Base-by-base conservation (phyloP, 2,797 vertebrate species). In the Apogon talboti region DNA sequence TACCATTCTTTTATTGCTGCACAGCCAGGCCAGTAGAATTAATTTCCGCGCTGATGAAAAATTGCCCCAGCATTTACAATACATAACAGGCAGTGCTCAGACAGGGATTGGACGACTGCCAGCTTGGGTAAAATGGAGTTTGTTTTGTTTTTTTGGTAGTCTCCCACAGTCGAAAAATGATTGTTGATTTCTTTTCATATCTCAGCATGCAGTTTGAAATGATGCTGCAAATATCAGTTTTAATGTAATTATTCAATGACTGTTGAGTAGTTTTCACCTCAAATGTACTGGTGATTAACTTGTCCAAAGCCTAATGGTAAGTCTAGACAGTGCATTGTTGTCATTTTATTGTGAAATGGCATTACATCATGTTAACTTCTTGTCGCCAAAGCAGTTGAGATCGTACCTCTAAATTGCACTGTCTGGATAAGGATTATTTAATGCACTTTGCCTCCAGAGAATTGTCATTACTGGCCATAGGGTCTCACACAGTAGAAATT, bases 1-100 rank as follows among this genome's bases (percentile, higher is more conserved):
- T 74, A 75, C 71, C 64, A 52, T 74, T 60, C 66, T 73, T 69
- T 78, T 76, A 82, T 66, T 46, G 48, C 56, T 11, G 6, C 1
- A 11, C 71, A 66, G 66, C 40, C 51, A 41, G 58, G 43, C 45
- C 40, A 16, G 54, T 30, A 6, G 59, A 64, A 82, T 71, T 76
- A 14, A 73, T 77, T 61, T 66, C 11, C 2, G 52, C 0, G 28
- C 42, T 2, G 59, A 52, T 78, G 74, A 85, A 81, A 83, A 79
- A 85, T 74, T 7, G 40, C 56, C 43, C 49, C 49, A 54, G 24
- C 64, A 51, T 74, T 74, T 72, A 74, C 62, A 71, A 55, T 64
- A 58, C 18, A 10, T 11, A 62, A 44, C 46, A 21, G 45, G 35
- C 21, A 19, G 6, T 47, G 67, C 45, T 78, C n/a, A 40, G 55